Evolutionary conservation across 2,797 vertebrate species (phyloP).

Genomic region (Merluccius polli): DNA sequence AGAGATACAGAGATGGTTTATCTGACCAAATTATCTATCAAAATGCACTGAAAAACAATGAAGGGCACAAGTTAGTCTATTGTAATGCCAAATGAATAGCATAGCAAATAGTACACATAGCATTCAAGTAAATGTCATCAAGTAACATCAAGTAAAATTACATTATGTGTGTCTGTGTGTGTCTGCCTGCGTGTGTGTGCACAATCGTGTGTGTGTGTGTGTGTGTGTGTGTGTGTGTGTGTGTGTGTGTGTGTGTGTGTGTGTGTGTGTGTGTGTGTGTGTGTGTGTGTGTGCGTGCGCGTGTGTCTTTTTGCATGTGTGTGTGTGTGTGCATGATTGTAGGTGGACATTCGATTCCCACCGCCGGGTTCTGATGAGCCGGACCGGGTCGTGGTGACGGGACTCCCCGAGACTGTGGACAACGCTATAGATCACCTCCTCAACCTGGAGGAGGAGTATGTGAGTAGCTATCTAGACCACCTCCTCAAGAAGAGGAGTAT

Average conservation of each 20-base stretch:
- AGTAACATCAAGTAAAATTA: too few species aligned
- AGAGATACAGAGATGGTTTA: too few species aligned
- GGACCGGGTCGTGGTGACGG: conserved; percentile 74
- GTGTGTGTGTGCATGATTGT: conserved; percentile 57
- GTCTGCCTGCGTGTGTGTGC: background rate
- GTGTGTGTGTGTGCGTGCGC: background rate
- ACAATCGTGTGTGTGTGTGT: conserved; percentile 63
- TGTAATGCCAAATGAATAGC: too few species aligned
- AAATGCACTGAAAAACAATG: too few species aligned
- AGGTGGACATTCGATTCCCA: conserved; percentile 81
- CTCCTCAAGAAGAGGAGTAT: background rate
- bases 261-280: conserved; percentile 69
- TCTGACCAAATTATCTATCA: too few species aligned
- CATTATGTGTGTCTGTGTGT: background rate
- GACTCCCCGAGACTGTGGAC: conserved; percentile 75
- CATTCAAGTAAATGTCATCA: too few species aligned
- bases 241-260: conserved; percentile 21
- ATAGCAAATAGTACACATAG: too few species aligned
- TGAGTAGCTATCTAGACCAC: conserved; percentile 50
- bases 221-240: conserved; percentile 54
- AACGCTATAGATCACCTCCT: conserved; percentile 78
- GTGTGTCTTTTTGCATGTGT: conserved; percentile 69
- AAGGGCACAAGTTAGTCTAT: too few species aligned
- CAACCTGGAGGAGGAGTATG: conserved; percentile 82
- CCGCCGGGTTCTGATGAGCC: conserved; percentile 73